Conservation (phyloP, 2,797 vertebrate genomes). For the Micropoecilia bifurca region DNA sequence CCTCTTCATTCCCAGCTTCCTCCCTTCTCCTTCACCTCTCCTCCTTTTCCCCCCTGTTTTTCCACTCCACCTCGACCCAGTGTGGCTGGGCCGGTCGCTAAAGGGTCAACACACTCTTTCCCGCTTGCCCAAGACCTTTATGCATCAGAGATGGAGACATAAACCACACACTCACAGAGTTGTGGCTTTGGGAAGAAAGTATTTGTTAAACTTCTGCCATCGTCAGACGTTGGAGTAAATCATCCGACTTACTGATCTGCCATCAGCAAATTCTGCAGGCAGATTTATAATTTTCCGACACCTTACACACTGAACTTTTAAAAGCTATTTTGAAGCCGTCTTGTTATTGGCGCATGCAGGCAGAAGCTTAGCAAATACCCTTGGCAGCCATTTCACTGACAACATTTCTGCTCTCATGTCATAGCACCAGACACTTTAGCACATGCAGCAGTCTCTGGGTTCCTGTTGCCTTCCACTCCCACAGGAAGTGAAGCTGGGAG, state of each 20-base stretch:
- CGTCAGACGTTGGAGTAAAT: constrained; percentile 27
- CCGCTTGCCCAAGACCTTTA: constrained; percentile 84
- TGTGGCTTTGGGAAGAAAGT: constrained; percentile 80
- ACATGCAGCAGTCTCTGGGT: constrained; percentile 72
- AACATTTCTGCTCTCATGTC: constrained; percentile 79
- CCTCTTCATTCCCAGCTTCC: constrained; percentile 31
- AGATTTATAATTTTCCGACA: constrained; percentile 31
- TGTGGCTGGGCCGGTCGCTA: constrained; percentile 70
- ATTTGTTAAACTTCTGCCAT: constrained; percentile 85
- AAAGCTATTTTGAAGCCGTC: constrained; percentile 21
- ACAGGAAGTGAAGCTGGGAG: constrained; percentile 74
- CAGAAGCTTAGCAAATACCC: constrained; percentile 85
- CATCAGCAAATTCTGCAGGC: constrained; percentile 43
- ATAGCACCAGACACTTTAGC: constrained; percentile 68
- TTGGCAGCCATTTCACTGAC: constrained; percentile 79
- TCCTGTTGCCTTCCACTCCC: constrained; percentile 77
- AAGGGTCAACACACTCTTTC: constrained; percentile 79
- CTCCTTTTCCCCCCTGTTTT: constrained; percentile 17
- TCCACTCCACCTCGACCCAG: constrained; percentile 73
- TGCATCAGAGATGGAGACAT: constrained; percentile 80
- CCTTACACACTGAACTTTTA: constrained; percentile 1
- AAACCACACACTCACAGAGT: constrained; percentile 76
- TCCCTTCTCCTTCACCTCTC: constrained; percentile 26
- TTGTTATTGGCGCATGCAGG: constrained; percentile 54
- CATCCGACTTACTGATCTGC: constrained; percentile 31